Evolutionary conservation across 1,140 invertebrate species (phyloP).

Genomic region (Eufriesea mexicana): DNA sequence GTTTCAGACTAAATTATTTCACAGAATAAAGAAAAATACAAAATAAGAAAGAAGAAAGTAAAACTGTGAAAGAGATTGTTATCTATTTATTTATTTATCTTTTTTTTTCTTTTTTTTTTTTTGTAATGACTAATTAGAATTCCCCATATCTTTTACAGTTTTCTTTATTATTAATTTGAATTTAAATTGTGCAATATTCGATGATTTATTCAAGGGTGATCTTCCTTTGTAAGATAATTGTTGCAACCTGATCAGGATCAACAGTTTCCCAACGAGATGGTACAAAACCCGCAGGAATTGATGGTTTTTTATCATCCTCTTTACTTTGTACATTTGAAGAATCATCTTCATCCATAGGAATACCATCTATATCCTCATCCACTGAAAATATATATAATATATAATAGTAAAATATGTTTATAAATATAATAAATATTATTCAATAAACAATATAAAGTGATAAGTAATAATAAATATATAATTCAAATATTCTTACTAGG

Average conservation of each 20-base stretch:
- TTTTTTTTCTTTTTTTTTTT: neutral
- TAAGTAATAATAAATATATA: slow-evolving; percentile 18
- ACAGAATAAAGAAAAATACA: neutral
- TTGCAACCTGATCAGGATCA: slow-evolving; percentile 89
- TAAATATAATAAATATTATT: neutral
- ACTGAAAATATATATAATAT: slow-evolving; percentile 80
- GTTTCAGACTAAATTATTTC: slow-evolving; percentile 62
- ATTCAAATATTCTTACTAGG: slow-evolving; percentile 84
- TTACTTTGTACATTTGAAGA: slow-evolving; percentile 70
- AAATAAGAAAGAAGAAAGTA: no score
- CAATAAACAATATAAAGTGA: slow-evolving; percentile 22
- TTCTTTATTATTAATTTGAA: neutral
- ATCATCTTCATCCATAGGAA: slow-evolving; percentile 86
- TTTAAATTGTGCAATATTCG: neutral
- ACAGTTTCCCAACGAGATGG: slow-evolving; percentile 98
- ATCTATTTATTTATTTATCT: neutral
- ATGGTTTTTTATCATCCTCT: slow-evolving; percentile 76
- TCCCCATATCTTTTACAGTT: no score
- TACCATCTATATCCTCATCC: slow-evolving; percentile 93
- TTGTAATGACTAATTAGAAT: neutral
- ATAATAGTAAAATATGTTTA: neutral
- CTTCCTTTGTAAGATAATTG: neutral
- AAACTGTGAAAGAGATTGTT: neutral
- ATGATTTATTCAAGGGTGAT: neutral
- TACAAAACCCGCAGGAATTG: slow-evolving; percentile 87